Evolutionary conservation across 2,797 vertebrate species (phyloP), one percentile per base, ranked within the genome.

Genomic region (Argentina silus): DNA sequence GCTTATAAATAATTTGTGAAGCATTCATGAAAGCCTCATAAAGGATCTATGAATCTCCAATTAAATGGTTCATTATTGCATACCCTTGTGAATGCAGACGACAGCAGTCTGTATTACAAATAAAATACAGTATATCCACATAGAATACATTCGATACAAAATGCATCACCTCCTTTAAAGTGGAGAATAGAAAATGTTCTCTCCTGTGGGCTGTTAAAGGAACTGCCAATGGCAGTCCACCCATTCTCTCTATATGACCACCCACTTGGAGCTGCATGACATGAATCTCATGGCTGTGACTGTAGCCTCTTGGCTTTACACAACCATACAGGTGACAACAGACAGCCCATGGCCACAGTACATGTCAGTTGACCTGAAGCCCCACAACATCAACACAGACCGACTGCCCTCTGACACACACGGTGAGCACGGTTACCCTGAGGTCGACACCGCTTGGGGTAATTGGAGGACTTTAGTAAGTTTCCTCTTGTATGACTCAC

Each of bases 401-500:
- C 60, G 36, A 65, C 78, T 78, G 81, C 86, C 73, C 77, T 84
- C 62, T 67, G 36, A 42, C 17, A 44, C 79, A 67, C 67, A 19
- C 36, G 69, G 63, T n/a, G 56, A 11, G 79, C 47, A 21, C 83
- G 83, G 85, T 81, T 82, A 85, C 86, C 81, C 80, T 81, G 79
- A 86, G 78, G 69, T 72, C 61, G 55, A 80, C 81, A 82, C 81
- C 83, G 88, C 89, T 85, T 75, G 19, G 81, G 80, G 86, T 91
- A 92, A 91, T 90, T 87, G 85, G 80, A 85, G 85, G 85, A 83
- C 83, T 90, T 88, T 89, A 91, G 88, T 87, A 92, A 88, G 88
- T 92, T 93, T 93, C 89, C 69, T 80, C 90, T 89, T 62, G 74
- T 59, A 87, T 92, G 93, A 93, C 86, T 93, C 90, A 53, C 80